Conservation (phyloP, 2,113 vertebrate genomes). For the Triplophysa tibetana region DNA sequence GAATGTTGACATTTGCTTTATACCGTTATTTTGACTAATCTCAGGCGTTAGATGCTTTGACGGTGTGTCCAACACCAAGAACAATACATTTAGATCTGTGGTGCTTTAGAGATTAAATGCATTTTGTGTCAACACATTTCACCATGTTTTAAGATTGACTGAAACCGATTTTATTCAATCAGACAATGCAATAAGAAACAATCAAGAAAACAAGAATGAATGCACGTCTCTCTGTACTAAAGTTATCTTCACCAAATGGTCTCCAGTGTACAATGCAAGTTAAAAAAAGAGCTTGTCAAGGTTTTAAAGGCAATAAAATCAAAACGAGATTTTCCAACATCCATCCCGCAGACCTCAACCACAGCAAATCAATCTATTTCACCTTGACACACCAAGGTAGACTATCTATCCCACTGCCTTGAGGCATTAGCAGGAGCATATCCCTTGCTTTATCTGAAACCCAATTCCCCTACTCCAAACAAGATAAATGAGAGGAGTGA, state of each 20-base stretch:
- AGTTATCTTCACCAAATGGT: slow-evolving; percentile 13
- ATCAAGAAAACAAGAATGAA: neutral
- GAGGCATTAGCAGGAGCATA: slow-evolving; percentile 48
- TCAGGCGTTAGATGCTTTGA: neutral
- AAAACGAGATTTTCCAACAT: slow-evolving; percentile 46
- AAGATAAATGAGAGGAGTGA: slow-evolving; percentile 57
- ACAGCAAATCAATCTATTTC: slow-evolving; percentile 51
- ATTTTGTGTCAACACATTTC: no score
- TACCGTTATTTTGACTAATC: neutral
- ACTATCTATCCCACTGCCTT: slow-evolving; percentile 53
- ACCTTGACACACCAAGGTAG: slow-evolving; percentile 49
- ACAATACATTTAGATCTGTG: neutral
- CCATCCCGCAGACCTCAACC: slow-evolving; percentile 42
- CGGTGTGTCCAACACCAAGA: neutral
- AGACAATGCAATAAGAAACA: neutral
- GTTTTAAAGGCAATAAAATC: slow-evolving; percentile 39
- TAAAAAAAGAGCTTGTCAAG: slow-evolving; percentile 24
- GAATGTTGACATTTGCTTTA: neutral
- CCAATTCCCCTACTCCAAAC: slow-evolving; percentile 54
- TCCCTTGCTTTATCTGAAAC: slow-evolving; percentile 53
- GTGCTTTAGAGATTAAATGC: neutral
- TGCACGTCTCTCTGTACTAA: neutral
- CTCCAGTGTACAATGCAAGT: slow-evolving; percentile 17
- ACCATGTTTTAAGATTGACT: neutral
- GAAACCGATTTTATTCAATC: neutral